Evolutionary conservation across 2,113 vertebrate genomes (phyloP).

Genomic region (Bujurquina vittata): DNA sequence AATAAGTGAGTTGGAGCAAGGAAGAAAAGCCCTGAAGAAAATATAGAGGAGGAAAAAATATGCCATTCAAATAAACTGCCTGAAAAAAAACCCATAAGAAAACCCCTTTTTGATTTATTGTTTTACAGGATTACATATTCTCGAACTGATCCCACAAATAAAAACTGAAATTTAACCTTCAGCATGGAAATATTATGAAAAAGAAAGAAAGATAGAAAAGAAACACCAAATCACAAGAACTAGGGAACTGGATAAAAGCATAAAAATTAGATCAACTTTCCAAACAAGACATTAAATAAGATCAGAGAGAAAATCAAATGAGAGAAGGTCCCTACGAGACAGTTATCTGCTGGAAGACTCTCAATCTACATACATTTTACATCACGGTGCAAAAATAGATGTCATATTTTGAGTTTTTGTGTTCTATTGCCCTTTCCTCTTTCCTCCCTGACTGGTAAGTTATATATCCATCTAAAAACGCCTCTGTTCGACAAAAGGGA

Average conservation of each 20-base stretch:
- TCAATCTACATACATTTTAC: slow-evolving; percentile 6
- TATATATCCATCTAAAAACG: background rate
- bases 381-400: slow-evolving; percentile 18
- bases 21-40: background rate
- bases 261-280: slow-evolving; percentile 28
- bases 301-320: slow-evolving; percentile 44
- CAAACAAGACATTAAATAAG: slow-evolving; percentile 27
- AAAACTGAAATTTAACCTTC: slow-evolving; percentile 18
- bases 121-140: background rate
- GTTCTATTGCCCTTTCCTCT: background rate
- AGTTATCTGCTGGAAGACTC: background rate
- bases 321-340: background rate
- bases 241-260: slow-evolving; percentile 23
- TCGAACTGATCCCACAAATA: background rate
- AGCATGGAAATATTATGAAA: background rate
- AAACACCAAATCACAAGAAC: slow-evolving; percentile 15
- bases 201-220: background rate
- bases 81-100: slow-evolving; percentile 12
- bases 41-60: background rate
- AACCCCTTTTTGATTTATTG: background rate
- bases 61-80: background rate
- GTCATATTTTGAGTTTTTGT: slow-evolving; percentile 14
- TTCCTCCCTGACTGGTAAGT: slow-evolving; percentile 10
- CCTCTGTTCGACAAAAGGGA: background rate
- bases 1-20: background rate